phyloP scores from a whole-genome alignment of 1,140 invertebrate genomes.

The Cyphomyrmex costatus region DNA sequence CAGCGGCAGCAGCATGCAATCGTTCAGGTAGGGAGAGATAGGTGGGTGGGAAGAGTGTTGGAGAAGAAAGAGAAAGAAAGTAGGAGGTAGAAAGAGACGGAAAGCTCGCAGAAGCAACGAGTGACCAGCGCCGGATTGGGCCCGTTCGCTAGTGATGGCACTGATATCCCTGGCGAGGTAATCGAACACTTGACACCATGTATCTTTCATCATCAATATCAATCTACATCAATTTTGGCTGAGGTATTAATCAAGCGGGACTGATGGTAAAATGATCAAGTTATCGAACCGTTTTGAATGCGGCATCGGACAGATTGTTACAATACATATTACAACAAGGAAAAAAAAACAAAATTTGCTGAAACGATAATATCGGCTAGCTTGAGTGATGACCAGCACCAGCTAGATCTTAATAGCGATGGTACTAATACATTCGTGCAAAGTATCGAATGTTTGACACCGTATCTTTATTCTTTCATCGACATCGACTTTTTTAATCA shows the following conservation, averaged over 20 bases:
- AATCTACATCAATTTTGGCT: slow-evolving; percentile 34
- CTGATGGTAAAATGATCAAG: slow-evolving; percentile 25
- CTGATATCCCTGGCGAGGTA: slow-evolving; percentile 21
- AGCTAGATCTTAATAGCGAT: background rate
- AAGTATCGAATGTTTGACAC: slow-evolving; percentile 2
- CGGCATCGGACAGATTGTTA: background rate
- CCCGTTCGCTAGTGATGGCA: background rate
- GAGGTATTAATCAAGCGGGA: slow-evolving; percentile 16
- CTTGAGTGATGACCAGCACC: background rate
- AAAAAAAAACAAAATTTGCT: background rate
- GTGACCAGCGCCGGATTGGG: slow-evolving; percentile 9
- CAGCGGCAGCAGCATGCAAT: slow-evolving; percentile 54
- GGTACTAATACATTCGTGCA: background rate
- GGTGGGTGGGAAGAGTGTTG: slow-evolving; percentile 14
- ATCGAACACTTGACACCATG: slow-evolving; percentile 34
- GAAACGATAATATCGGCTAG: background rate
- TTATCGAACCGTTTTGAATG: slow-evolving; percentile 15
- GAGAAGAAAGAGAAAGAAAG: slow-evolving; percentile 5
- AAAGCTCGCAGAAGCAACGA: slow-evolving; percentile 19
- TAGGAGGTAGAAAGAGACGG: background rate
- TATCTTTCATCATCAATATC: slow-evolving; percentile 49
- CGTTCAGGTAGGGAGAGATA: slow-evolving; percentile 42
- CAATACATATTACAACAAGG: slow-evolving; percentile 27
- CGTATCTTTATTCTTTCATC: slow-evolving; percentile 34
- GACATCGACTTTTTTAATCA: slow-evolving; percentile 1